Percentiles rank a stretch among this genome's conserved stretches.
Evolutionary conservation across 2,113 vertebrate genomes (phyloP).

Genomic region (Pandion haliaetus): DNA sequence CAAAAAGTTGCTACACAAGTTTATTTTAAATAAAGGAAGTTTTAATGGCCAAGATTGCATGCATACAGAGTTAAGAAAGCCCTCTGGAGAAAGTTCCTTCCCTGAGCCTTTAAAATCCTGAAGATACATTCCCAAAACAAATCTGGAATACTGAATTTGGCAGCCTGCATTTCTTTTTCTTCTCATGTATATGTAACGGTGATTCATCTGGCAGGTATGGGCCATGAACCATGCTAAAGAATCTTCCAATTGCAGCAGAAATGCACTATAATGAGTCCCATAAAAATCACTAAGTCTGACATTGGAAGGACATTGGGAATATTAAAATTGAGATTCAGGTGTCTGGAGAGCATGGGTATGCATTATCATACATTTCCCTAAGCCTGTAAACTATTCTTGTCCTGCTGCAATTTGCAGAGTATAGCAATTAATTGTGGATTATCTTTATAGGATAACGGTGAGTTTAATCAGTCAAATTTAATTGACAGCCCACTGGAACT

Average conservation of each 20-base stretch:
- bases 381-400: slow-evolving; percentile 34
- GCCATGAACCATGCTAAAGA: neutral
- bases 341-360: neutral
- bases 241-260: slow-evolving; percentile 30
- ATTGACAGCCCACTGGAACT: slow-evolving; percentile 55
- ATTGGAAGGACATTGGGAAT: slow-evolving; percentile 21
- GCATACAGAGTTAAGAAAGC: neutral
- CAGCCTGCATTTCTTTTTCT: neutral
- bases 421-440: slow-evolving; percentile 43
- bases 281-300: slow-evolving; percentile 35
- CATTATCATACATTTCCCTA: slow-evolving; percentile 43
- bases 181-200: slow-evolving; percentile 43
- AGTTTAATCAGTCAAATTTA: slow-evolving; percentile 63
- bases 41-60: neutral
- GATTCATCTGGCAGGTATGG: slow-evolving; percentile 22
- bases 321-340: slow-evolving; percentile 36
- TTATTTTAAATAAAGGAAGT: neutral
- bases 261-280: slow-evolving; percentile 17
- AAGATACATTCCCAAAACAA: neutral
- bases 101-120: neutral
- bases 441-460: slow-evolving; percentile 15
- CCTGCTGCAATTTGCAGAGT: slow-evolving; percentile 19
- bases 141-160: neutral
- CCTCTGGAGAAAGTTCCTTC: neutral
- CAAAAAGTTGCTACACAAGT: neutral